These are phyloP conservation scores for Agrochola litura DNA, from an alignment of 2,888 invertebrate species.

Conservation along the genomic window DNA sequence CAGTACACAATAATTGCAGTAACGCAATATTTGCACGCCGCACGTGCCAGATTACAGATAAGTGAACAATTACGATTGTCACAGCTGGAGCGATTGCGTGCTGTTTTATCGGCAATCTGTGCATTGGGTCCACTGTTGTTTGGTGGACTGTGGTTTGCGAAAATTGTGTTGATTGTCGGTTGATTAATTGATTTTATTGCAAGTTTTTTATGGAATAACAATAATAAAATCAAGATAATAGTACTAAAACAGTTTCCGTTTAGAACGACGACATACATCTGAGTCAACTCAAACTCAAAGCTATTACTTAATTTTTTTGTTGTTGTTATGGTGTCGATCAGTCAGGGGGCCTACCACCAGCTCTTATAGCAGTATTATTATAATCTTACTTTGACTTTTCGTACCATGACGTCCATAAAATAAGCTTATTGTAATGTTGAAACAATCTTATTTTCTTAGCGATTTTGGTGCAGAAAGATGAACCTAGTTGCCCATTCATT, in stretches of 20 bases:
- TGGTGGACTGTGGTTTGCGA: conserved; percentile 31
- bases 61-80: conserved; percentile 49
- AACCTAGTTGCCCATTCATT: no score
- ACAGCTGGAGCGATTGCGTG: conserved; percentile 54
- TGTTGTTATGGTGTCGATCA: no score
- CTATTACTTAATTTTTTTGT: no score
- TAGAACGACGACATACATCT: not conserved
- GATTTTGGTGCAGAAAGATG: no score
- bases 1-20: conserved; percentile 45
- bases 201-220: not conserved
- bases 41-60: conserved; percentile 65
- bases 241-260: not conserved
- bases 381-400: no score
- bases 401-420: no score
- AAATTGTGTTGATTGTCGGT: conserved; percentile 8
- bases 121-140: conserved; percentile 25
- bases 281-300: not conserved
- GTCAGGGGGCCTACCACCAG: no score
- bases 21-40: conserved; percentile 49
- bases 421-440: no score
- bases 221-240: not conserved
- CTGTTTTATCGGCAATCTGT: conserved; percentile 51
- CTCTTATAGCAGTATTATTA: no score
- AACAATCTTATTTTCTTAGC: no score
- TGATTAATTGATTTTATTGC: not conserved